Evolutionary conservation across 2,797 vertebrate species (phyloP), one percentile per base, ranked within the genome.

Genomic region (Scleropages formosus): DNA sequence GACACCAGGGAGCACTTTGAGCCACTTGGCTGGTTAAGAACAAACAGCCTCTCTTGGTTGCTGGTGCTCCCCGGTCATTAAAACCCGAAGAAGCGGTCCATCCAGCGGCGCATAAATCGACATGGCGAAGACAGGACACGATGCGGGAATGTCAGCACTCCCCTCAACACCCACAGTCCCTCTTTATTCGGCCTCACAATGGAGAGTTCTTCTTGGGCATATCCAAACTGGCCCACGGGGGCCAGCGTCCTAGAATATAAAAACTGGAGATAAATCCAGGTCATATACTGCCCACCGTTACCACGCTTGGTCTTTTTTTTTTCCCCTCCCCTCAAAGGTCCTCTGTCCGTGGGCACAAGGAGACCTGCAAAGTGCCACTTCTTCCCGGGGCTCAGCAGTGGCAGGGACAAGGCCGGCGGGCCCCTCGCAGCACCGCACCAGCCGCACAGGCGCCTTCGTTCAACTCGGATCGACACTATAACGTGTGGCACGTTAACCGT

Each of bases 161-260:
- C 44, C 39, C 31, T 71, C n/a, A n/a, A n/a, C 72, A 15, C 27
- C 4, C 31, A 63, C 61, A 74, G 47, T 27, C 16, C 20, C 31
- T 20, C 65, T 3, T 47, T 67, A 65, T 47, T 67, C 31, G 31
- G 20, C 67, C 51, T 44, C 20, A 64, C 60, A 63, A 73, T 63
- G 72, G 46, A 22, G 39, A 26, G 20, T 49, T 53, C 24, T 74
- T 27, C 46, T 47, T 18, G 46, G 61, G 44, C 24, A 11, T 47
- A 61, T 26, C 47, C 46, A 53, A 64, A 74, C 12, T 31, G 61
- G 44, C 27, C 24, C 22, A 12, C 20, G 20, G 39, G 10, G 18
- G 1, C 47, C 46, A 12, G 20, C 66, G 20, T 49, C 46, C 66
- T 47, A 15, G 46, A 3, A 0, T n/a, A 49, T 47, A 44, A 61